Conservation (phyloP, 2,888 invertebrate species). For the Taenaris catops region DNA sequence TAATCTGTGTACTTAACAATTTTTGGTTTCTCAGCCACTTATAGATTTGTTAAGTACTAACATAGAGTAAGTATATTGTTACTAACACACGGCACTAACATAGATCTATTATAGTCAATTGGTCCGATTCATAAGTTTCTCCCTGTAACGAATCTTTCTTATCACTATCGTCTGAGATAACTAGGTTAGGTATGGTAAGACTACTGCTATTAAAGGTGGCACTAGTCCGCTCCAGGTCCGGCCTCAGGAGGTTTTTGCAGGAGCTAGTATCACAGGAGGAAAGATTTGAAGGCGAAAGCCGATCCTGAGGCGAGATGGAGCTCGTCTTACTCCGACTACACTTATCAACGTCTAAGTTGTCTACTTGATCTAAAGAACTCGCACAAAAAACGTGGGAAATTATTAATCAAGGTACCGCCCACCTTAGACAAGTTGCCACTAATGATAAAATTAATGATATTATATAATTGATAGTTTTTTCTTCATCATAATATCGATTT, state of each 20-base stretch:
- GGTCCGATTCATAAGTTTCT: slow-evolving; percentile 80
- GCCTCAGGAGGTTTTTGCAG: slow-evolving; percentile 61
- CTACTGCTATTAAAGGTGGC: slow-evolving; percentile 58
- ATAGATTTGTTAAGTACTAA: no score
- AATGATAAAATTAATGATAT: no score
- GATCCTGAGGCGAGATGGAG: slow-evolving; percentile 54
- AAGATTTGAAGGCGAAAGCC: slow-evolving; percentile 62
- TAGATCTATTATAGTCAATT: slow-evolving; percentile 84
- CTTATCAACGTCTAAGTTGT: slow-evolving; percentile 48
- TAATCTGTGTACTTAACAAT: no score
- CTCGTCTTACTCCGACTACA: slow-evolving; percentile 48
- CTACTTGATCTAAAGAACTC: slow-evolving; percentile 46
- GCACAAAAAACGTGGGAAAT: no score
- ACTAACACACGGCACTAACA: no score
- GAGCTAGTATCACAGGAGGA: slow-evolving; percentile 72
- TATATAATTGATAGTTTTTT: no score
- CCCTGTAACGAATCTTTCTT: slow-evolving; percentile 66
- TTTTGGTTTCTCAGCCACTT: no score
- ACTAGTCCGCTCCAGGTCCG: slow-evolving; percentile 43
- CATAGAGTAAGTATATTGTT: no score
- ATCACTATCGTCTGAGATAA: slow-evolving; percentile 71
- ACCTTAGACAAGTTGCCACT: no score
- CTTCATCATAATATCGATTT: no score
- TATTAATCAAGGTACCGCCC: no score
- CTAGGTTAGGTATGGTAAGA: slow-evolving; percentile 71